These are phyloP conservation scores for Huso huso DNA, from an alignment of 2,797 vertebrate genomes.

Conservation along the genomic window DNA sequence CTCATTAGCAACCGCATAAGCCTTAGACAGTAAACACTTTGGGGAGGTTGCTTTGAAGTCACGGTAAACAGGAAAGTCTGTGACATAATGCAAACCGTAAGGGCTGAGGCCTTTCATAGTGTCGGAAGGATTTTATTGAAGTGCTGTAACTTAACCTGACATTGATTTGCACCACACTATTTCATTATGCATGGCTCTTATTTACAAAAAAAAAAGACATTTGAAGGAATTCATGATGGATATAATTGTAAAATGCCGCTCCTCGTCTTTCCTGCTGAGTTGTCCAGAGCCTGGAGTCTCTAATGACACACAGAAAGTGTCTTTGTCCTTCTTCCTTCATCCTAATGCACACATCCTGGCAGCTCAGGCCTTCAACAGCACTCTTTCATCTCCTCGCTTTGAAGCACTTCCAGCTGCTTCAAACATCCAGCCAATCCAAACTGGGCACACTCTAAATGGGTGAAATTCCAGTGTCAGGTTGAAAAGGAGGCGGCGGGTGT, in stretches of 20 bases:
- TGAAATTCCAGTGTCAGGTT: conserved; percentile 11
- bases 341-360: conserved; percentile 11
- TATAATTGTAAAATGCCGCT: no score
- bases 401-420: conserved; percentile 15
- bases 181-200: no score
- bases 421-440: conserved; percentile 1
- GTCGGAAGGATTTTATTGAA: neutral
- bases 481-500: neutral
- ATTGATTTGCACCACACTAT: conserved; percentile 1
- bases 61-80: conserved; percentile 8
- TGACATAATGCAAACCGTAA: neutral
- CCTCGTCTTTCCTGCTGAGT: neutral
- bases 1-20: conserved; percentile 6
- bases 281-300: neutral
- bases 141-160: conserved; percentile 3
- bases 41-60: neutral
- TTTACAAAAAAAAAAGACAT: neutral
- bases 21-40: conserved; percentile 3
- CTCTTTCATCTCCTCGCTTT: conserved; percentile 15
- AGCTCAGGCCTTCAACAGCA: neutral
- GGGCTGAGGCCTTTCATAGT: conserved; percentile 2
- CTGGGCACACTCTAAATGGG: conserved; percentile 5
- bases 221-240: neutral
- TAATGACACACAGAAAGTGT: conserved; percentile 11
- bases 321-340: conserved; percentile 9